Evolutionary conservation across 1,140 invertebrate species (phyloP), one percentile per base, ranked within the genome.

Genomic region (Bombus waltoni): DNA sequence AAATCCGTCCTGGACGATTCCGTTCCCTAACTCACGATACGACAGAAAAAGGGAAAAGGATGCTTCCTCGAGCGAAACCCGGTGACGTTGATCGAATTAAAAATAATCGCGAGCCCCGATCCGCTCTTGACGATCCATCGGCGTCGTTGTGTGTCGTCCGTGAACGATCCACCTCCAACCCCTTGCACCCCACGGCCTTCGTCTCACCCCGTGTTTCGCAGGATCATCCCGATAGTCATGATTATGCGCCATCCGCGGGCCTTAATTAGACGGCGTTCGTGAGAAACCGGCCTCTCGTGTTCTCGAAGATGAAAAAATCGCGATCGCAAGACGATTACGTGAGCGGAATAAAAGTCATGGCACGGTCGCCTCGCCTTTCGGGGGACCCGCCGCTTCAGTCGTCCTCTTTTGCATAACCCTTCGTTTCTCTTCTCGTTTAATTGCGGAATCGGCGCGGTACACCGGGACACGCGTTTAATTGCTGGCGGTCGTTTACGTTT

Each of bases 21-120:
- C 32, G 65, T 40, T n/a, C 78, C 82, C 86, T 79, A 87, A 87
- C 89, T 85, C 79, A 74, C 81, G 88, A 87, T 81, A 75, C 80
- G 66, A 59, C 76, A 78, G 81, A 76, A 78, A 77, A 70, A 80
- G 88, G 82, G 85, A 83, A 66, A 74, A 87, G 59, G 77, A 57
- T 40, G 71, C 79, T 57, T 74, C 79, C 79, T n/a, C 80, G 73
- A 62, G 83, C 73, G 85, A 70, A 44, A 73, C 11, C 81, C 77
- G 74, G 73, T 87, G 88, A 90, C 86, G 71, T 90, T 86, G 89
- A 90, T 90, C 81, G 89, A 90, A 90, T 90, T 90, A 90, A 90
- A 90, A 90, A 90, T 90, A 90, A 88, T 89, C 81, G 83, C 68
- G 70, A 44, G 73, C 15, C 47, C 38, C 28, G 72, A 59, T 81